Conservation (phyloP, 2,797 vertebrate species). For the Rhinogobio ventralis region DNA sequence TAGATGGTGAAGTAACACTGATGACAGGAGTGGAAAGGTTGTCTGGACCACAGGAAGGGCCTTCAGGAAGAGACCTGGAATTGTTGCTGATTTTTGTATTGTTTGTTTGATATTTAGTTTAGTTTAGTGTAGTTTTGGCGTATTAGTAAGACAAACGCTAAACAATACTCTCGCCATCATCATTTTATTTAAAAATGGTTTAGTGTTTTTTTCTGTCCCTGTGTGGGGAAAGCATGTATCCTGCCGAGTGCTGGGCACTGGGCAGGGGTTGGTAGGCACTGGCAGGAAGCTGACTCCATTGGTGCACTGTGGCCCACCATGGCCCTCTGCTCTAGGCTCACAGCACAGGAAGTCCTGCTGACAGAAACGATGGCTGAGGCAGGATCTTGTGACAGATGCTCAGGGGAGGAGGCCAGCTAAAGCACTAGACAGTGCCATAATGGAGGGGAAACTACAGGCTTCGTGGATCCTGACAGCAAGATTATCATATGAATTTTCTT, state of each 20-base stretch:
- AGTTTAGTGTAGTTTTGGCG: too few relatives aligned
- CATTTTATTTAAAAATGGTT: background rate
- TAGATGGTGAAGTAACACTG: constrained; percentile 19
- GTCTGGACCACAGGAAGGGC: constrained; percentile 39
- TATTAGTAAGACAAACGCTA: background rate
- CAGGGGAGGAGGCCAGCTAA: constrained; percentile 57
- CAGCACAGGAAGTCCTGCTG: constrained; percentile 66
- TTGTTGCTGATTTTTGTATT: background rate
- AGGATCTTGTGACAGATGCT: constrained; percentile 65
- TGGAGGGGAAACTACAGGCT: constrained; percentile 40
- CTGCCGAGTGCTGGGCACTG: constrained; percentile 54
- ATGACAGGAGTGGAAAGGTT: constrained; percentile 24
- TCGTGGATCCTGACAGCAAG: background rate
- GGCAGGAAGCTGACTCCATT: constrained; percentile 61
- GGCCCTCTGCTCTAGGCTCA: constrained; percentile 62
- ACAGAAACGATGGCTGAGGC: constrained; percentile 62
- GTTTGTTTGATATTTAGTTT: background rate
- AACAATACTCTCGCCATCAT: background rate
- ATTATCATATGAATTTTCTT: background rate
- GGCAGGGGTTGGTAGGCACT: constrained; percentile 56
- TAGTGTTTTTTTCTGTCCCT: constrained; percentile 38
- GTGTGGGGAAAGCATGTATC: constrained; percentile 41
- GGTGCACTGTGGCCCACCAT: constrained; percentile 61
- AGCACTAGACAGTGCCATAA: constrained; percentile 48
- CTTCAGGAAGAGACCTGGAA: background rate